A percentile compares a stretch with the other conserved stretches of the same genome.
phyloP scores from a whole-genome alignment of 2,888 invertebrate genomes.

The Acanthoscelides obtectus region DNA sequence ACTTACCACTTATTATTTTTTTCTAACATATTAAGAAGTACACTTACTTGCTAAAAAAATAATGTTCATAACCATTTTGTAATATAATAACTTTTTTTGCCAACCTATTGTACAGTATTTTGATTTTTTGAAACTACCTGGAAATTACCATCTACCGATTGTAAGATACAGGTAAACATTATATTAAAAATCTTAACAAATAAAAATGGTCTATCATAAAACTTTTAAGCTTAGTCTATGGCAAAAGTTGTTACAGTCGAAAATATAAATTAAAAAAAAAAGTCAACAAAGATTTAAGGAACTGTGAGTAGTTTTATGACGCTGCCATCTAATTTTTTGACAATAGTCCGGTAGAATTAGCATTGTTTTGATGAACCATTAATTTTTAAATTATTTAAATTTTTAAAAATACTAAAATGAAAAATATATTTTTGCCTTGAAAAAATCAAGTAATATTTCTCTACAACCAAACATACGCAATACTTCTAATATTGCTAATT shows the following conservation, averaged over 20 bases:
- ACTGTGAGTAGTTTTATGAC: slow-evolving; percentile 19
- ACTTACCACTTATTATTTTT: background rate
- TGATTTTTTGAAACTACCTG: slow-evolving; percentile 5
- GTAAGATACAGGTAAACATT: slow-evolving; percentile 4
- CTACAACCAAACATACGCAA: too few species aligned
- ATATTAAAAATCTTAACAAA: background rate
- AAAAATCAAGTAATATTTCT: background rate
- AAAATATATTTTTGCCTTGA: background rate
- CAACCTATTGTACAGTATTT: slow-evolving; percentile 3
- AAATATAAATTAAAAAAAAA: slow-evolving; percentile 12
- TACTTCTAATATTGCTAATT: too few species aligned
- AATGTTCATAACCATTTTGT: slow-evolving; percentile 10
- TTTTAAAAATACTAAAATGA: too few species aligned
- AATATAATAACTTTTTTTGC: slow-evolving; percentile 7
- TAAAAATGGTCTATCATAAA: slow-evolving; percentile 12
- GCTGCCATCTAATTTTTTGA: slow-evolving; percentile 8
- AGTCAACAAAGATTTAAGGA: slow-evolving; percentile 12
- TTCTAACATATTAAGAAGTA: background rate
- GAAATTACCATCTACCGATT: slow-evolving; percentile 1
- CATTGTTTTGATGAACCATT: background rate
- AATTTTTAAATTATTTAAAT: background rate
- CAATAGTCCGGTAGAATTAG: background rate
- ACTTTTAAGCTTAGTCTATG: slow-evolving; percentile 17
- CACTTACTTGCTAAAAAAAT: slow-evolving; percentile 13
- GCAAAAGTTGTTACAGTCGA: slow-evolving; percentile 16